A percentile compares a stretch with the other conserved stretches of the same genome.
Conservation (phyloP, 2,113 vertebrate species). For the Cottus gobio region DNA sequence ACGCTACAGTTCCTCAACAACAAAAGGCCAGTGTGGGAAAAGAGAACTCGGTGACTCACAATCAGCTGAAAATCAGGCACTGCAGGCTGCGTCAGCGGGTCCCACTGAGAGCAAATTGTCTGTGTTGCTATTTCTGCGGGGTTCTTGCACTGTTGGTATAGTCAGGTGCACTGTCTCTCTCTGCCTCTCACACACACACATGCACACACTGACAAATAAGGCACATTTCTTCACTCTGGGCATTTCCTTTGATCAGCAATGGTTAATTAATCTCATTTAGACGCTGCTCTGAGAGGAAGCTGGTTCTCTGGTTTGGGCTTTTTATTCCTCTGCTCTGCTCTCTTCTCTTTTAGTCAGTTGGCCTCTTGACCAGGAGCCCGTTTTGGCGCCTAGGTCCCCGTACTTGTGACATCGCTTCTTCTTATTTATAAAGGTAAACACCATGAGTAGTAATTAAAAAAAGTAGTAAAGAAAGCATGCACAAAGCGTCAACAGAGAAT, state of each 20-base stretch:
- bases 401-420: too few species aligned
- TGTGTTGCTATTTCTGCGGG: slow-evolving; percentile 51
- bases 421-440: too few species aligned
- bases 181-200: not conserved
- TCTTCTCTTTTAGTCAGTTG: not conserved
- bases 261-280: slow-evolving; percentile 46
- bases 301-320: slow-evolving; percentile 10
- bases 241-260: slow-evolving; percentile 40
- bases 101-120: slow-evolving; percentile 49
- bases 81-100: slow-evolving; percentile 39
- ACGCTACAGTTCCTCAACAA: slow-evolving; percentile 44
- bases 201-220: slow-evolving; percentile 24
- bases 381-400: not conserved
- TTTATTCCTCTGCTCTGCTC: not conserved
- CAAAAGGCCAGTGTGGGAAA: slow-evolving; percentile 52
- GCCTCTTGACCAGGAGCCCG: not conserved
- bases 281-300: slow-evolving; percentile 14
- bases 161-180: slow-evolving; percentile 21
- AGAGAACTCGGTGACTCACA: slow-evolving; percentile 45
- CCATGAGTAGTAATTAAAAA: too few species aligned
- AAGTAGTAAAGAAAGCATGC: too few species aligned
- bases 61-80: slow-evolving; percentile 45
- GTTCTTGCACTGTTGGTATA: slow-evolving; percentile 31
- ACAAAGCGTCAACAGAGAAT: too few species aligned
- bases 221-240: slow-evolving; percentile 20